phyloP scores from a whole-genome alignment of 2,113 vertebrate species.

The Callocephalon fimbriatum region DNA sequence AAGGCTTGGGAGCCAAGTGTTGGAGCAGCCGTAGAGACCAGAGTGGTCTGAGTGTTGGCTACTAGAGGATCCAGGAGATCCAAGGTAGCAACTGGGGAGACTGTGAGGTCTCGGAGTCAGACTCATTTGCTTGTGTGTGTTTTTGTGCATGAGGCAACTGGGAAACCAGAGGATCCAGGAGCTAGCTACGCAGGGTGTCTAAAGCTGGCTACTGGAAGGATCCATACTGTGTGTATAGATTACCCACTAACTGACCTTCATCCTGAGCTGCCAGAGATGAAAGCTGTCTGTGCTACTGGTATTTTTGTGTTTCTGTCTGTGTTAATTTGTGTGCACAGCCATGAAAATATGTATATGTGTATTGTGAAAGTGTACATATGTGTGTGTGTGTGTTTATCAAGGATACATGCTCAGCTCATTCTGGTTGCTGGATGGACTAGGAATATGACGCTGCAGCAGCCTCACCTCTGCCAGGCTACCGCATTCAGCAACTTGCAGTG shows the following conservation, averaged over 20 bases:
- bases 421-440: not conserved
- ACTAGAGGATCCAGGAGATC: not conserved
- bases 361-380: not conserved
- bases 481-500: not conserved
- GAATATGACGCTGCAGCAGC: not conserved
- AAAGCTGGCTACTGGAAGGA: not conserved
- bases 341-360: accelerated
- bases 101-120: not conserved
- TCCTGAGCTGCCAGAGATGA: not conserved
- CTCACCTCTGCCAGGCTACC: not conserved
- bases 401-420: accelerated
- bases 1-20: not conserved
- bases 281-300: not conserved
- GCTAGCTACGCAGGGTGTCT: accelerated
- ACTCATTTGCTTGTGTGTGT: not conserved
- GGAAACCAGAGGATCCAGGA: not conserved
- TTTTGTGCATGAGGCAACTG: not conserved
- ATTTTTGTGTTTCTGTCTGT: not conserved
- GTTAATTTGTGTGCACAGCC: not conserved
- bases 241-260: not conserved
- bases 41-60: not conserved
- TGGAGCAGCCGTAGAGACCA: not conserved
- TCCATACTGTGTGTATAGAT: not conserved
- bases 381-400: too few species aligned
- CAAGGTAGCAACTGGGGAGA: not conserved